Evolutionary conservation across 2,797 vertebrate species (phyloP).

Genomic region (Myotis myotis): DNA sequence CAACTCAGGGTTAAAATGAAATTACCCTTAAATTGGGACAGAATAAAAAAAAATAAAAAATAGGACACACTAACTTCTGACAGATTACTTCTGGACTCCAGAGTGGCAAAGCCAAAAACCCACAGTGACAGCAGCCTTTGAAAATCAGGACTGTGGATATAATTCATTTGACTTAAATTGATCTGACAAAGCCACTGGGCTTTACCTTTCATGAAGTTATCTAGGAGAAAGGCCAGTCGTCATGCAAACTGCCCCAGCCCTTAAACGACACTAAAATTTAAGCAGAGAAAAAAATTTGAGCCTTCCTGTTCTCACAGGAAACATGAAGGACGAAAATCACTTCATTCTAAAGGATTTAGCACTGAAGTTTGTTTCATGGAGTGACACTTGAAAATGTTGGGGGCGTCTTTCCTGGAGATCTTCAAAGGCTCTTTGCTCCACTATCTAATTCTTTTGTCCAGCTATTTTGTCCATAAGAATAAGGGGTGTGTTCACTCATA

Average conservation of each 20-base stretch:
- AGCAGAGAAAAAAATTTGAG: not conserved
- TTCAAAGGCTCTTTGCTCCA: slow-evolving; percentile 58
- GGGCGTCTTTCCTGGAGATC: slow-evolving; percentile 50
- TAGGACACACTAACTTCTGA: not conserved
- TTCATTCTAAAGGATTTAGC: slow-evolving; percentile 49
- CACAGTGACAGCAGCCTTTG: not conserved
- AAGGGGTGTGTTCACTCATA: slow-evolving; percentile 23
- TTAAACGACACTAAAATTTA: not conserved
- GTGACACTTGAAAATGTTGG: slow-evolving; percentile 58
- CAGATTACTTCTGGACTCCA: not conserved
- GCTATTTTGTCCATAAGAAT: slow-evolving; percentile 59
- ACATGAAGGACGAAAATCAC: not conserved
- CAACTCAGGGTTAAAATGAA: slow-evolving; percentile 49
- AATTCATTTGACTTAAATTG: slow-evolving; percentile 13
- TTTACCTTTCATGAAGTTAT: not conserved
- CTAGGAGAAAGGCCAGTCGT: not conserved
- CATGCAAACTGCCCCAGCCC: not conserved
- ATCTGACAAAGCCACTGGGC: not conserved
- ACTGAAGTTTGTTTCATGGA: slow-evolving; percentile 45
- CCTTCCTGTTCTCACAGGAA: not conserved
- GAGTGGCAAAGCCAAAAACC: slow-evolving; percentile 24
- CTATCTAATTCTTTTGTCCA: slow-evolving; percentile 57
- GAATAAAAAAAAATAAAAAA: not conserved
- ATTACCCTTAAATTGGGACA: slow-evolving; percentile 13
- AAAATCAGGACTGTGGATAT: not conserved